Conservation (phyloP, 2,888 invertebrate genomes). For the Melangyna quadrimaculata region DNA sequence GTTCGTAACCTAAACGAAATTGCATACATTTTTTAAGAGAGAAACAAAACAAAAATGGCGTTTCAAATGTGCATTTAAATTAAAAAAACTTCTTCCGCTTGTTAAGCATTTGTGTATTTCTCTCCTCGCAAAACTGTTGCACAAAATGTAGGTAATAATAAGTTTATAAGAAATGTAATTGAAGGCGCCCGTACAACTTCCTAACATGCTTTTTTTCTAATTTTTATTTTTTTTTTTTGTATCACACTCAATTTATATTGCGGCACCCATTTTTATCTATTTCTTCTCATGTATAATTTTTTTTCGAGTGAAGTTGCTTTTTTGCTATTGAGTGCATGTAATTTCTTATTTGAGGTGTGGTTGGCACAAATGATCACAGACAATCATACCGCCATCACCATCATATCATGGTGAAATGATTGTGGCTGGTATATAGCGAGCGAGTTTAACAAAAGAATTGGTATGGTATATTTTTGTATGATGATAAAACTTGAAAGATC, state of each 20-base stretch:
- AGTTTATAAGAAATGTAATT: slow-evolving; percentile 4
- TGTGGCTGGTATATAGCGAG: slow-evolving; percentile 31
- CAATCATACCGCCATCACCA: slow-evolving; percentile 59
- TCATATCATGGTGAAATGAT: slow-evolving; percentile 66
- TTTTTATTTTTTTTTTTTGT: slow-evolving; percentile 9
- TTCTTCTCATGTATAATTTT: slow-evolving; percentile 47
- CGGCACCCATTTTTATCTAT: slow-evolving; percentile 67
- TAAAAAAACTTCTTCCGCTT: slow-evolving; percentile 19
- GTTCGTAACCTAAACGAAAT: not conserved
- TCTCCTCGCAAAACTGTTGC: slow-evolving; percentile 36
- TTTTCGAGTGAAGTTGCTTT: slow-evolving; percentile 1
- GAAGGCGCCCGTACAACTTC: slow-evolving; percentile 54
- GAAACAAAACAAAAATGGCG: not conserved
- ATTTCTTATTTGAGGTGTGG: slow-evolving; percentile 69
- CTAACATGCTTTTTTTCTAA: slow-evolving; percentile 31
- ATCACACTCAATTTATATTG: slow-evolving; percentile 36
- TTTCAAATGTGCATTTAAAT: not conserved
- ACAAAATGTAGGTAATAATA: too few species aligned
- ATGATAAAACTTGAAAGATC: slow-evolving; percentile 19
- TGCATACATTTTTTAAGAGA: not conserved
- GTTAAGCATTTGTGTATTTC: slow-evolving; percentile 9
- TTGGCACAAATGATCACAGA: slow-evolving; percentile 70
- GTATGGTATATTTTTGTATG: not conserved
- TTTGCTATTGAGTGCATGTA: slow-evolving; percentile 55
- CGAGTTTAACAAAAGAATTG: not conserved